Evolutionary conservation across 2,113 vertebrate genomes (phyloP).

Genomic region (Orientallactaga bullata): DNA sequence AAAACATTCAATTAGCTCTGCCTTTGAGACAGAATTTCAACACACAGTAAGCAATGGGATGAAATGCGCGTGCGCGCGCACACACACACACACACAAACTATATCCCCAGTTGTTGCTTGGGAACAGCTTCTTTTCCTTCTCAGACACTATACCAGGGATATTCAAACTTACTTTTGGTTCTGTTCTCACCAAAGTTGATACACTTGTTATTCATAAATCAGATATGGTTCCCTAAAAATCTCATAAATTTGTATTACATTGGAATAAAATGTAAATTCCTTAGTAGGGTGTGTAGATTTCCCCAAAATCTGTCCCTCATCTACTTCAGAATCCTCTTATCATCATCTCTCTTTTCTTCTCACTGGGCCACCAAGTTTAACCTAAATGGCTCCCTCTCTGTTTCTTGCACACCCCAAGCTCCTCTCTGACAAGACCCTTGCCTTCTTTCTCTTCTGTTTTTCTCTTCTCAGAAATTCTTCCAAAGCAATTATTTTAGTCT

Average conservation of each 20-base stretch:
- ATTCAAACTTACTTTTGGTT: conserved; percentile 43
- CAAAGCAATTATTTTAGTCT: neutral
- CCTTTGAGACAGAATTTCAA: conserved; percentile 68
- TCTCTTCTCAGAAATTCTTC: neutral
- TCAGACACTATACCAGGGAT: neutral
- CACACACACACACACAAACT: neutral
- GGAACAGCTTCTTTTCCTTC: conserved; percentile 49
- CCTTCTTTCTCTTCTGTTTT: no score
- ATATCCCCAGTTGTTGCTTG: conserved; percentile 22
- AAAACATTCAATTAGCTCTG: conserved; percentile 71
- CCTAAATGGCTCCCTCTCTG: neutral
- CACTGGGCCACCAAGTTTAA: neutral
- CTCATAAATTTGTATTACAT: neutral
- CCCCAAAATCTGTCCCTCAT: neutral
- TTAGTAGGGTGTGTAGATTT: neutral
- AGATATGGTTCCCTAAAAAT: neutral
- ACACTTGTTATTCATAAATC: conserved; percentile 43
- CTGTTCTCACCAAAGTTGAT: conserved; percentile 2
- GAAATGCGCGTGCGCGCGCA: no score
- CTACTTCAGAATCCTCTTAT: neutral
- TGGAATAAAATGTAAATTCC: neutral
- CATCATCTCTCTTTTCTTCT: neutral
- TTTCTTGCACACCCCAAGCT: neutral
- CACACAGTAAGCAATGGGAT: conserved; percentile 32
- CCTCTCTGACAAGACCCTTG: neutral